Evolutionary conservation across 1,140 invertebrate species (phyloP), one percentile per base, ranked within the genome.

Genomic region (Triops longicaudatus): DNA sequence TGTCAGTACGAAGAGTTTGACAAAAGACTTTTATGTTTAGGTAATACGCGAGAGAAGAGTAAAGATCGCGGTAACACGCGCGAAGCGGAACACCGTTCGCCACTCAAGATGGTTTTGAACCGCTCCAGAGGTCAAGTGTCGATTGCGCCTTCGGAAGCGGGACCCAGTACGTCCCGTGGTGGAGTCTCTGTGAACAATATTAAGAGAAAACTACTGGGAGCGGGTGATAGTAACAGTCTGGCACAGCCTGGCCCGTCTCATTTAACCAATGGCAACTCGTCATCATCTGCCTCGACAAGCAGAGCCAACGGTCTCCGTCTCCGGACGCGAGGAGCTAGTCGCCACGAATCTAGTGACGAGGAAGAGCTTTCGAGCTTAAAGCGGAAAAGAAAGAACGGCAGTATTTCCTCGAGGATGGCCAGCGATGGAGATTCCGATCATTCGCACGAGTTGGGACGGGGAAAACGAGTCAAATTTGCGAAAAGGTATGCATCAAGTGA

Each of bases 11-110:
- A 37, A 37, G 31, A 37, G 31, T 37, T 37, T 37, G 31, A 37
- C 31, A 7, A 37, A 2, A 37, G 31, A 37, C 31, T 37, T 37
- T 37, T 37, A 50, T 78, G 10, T 17, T 77, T 42, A 77, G 37
- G 27, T n/a, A 44, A 73, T 26, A 73, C 73, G 1, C 72, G 75
- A 22, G 50, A 78, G 41, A 78, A 72, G 73, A 79, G 73, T 22
- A 63, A 63, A 63, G 50, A 63, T 6, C 50, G 73, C 9, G 6
- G 72, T n/a, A 50, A 28, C 41, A 63, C 74, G 26, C 73, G 27
- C 26, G 75, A 28, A 27, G 73, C 73, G 43, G 72, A 72, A 74
- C 63, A 31, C 77, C 41, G 74, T 74, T 73, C 31, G 44, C 42
- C 37, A 37, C 27, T 71, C 42, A 27, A 26, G 22, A 63, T 63